Evolutionary conservation across 2,888 invertebrate species (phyloP), one percentile per base, ranked within the genome.

Genomic region (Creontiades dilutus): DNA sequence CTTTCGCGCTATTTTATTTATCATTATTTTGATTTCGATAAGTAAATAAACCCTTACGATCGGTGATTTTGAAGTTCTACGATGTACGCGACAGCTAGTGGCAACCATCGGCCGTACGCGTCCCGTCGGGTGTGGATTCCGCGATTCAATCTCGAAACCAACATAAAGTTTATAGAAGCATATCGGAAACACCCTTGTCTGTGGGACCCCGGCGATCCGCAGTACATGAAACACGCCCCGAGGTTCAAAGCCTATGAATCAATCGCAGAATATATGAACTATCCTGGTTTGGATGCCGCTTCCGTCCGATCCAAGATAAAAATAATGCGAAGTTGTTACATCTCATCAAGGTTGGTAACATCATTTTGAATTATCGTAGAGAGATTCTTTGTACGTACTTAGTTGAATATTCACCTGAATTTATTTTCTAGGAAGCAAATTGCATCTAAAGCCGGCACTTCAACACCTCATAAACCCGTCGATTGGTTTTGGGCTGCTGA

Each of bases 401-500:
- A n/a, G 7, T 37, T 37, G 37, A 37, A 37, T 37, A 37, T 7
- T 37, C 37, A 37, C 37, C 3, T 37, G 7, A 7, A 37, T 37
- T 37, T 37, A 37, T 37, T 37, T 19, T 16, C 9, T 23, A 68
- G 85, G 61, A 85, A 85, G n/a, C 78, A 88, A 52, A 88, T 88
- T 23, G 88, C 88, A 16, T 76, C 88, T 0, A 88, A 88, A 80
- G 88, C 88, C n/a, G 88, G 88, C 16, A 88, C 88, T 23, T 88
- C 88, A 37, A 88, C 88, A 4, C 88, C 88, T 16, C 88, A 88
- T 52, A 88, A 88, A 28, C 88, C 88, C 13, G 88, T 88, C n/a
- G 88, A 88, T 28, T 88, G 88, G 88, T 88, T 88, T 80, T 88
- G 88, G 88, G 47, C 88, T 13, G 88, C 88, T 52, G 88, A 88